phyloP scores from a whole-genome alignment of 2,113 vertebrate species.

The Malurus melanocephalus region DNA sequence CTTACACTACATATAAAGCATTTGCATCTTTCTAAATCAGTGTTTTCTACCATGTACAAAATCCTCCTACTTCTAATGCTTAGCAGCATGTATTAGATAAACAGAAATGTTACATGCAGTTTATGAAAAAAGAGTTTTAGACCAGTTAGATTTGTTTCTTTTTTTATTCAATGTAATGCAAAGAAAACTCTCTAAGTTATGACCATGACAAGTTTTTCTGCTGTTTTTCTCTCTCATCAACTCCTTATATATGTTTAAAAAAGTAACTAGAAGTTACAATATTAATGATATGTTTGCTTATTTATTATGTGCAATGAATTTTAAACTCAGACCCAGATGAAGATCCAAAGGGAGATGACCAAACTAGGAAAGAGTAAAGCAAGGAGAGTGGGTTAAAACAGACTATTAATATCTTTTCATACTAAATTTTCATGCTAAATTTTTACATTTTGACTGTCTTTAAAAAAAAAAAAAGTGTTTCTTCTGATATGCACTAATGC shows the following conservation, averaged over 20 bases:
- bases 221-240: background rate
- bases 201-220: background rate
- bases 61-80: background rate
- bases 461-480: background rate
- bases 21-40: slow-evolving; percentile 14
- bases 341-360: slow-evolving; percentile 33
- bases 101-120: background rate
- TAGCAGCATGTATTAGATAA: background rate
- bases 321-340: slow-evolving; percentile 2
- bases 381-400: slow-evolving; percentile 1
- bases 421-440: background rate
- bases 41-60: slow-evolving; percentile 3
- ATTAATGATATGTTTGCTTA: slow-evolving; percentile 49
- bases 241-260: slow-evolving; percentile 6
- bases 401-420: background rate
- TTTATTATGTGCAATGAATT: slow-evolving; percentile 44
- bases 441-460: slow-evolving; percentile 3
- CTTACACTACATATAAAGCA: background rate
- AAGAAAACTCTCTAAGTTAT: background rate
- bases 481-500: background rate
- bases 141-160: background rate
- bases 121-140: slow-evolving; percentile 13
- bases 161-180: background rate
- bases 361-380: background rate
- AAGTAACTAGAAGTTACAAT: slow-evolving; percentile 46